Evolutionary conservation across 1,140 invertebrate genomes (phyloP).

Genomic region (Brachionus sp.): DNA sequence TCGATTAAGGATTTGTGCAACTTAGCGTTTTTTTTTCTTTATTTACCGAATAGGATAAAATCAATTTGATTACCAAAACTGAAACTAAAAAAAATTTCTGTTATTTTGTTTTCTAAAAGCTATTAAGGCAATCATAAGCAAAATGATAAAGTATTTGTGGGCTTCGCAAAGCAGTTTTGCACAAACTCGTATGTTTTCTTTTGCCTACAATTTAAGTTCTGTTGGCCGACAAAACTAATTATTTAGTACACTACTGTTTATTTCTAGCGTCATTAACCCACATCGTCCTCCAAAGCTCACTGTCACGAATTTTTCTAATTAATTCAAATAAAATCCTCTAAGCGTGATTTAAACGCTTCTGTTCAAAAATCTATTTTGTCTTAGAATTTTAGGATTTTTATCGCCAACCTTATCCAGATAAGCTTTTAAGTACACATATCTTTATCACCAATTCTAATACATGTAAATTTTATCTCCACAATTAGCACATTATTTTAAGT

Average conservation of each 20-base stretch:
- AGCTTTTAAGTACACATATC: not conserved
- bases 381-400: not conserved
- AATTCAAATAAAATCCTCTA: not conserved
- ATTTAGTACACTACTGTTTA: not conserved
- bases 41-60: not conserved
- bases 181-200: not conserved
- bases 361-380: not conserved
- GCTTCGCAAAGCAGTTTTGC: not conserved
- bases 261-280: conserved; percentile 5
- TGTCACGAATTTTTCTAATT: not conserved
- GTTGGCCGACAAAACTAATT: not conserved
- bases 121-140: not conserved
- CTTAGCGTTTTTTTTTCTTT: not conserved
- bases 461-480: not conserved
- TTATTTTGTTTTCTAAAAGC: not conserved
- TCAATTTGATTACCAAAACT: not conserved
- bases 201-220: not conserved
- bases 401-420: not conserved
- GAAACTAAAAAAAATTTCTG: not conserved
- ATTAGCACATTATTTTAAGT: not conserved
- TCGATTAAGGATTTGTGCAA: not conserved
- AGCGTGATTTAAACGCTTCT: not conserved
- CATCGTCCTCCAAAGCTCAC: not conserved
- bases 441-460: not conserved
- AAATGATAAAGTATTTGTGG: not conserved